These are phyloP conservation scores for Drosophila infuscata DNA, from an alignment of 2,888 invertebrate genomes.

Conservation along the genomic window DNA sequence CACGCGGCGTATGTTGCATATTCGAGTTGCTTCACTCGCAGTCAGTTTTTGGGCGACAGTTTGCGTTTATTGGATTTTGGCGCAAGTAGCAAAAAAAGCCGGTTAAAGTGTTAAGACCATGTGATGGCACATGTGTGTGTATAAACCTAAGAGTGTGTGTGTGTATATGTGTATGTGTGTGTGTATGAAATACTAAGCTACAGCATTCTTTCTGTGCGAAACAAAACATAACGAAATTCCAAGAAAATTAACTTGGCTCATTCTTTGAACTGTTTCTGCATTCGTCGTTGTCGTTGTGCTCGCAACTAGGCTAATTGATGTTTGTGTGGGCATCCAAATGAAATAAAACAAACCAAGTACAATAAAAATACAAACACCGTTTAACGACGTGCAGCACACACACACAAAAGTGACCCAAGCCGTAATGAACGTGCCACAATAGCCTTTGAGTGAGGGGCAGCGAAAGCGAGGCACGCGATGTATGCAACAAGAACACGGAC, in stretches of 20 bases:
- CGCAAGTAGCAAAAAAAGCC: constrained; percentile 70
- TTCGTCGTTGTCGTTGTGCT: constrained; percentile 34
- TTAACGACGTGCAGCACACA: constrained; percentile 6
- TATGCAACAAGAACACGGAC: constrained; percentile 44
- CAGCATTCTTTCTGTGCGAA: constrained; percentile 35
- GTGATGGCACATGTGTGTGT: constrained; percentile 20
- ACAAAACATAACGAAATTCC: constrained; percentile 48
- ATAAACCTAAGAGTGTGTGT: not conserved
- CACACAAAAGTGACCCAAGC: constrained; percentile 12
- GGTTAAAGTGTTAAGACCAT: constrained; percentile 62
- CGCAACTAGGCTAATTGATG: constrained; percentile 72
- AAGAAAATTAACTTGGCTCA: constrained; percentile 69
- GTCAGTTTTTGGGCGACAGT: constrained; percentile 32
- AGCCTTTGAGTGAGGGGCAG: constrained; percentile 1
- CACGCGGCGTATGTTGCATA: constrained; percentile 60
- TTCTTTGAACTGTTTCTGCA: constrained; percentile 36
- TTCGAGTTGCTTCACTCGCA: not conserved
- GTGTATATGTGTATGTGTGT: constrained; percentile 7
- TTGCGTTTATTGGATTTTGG: constrained; percentile 67
- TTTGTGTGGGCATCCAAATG: constrained; percentile 50
- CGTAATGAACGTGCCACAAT: constrained; percentile 50
- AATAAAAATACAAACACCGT: constrained; percentile 18
- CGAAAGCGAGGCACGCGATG: constrained; percentile 47
- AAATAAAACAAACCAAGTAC: constrained; percentile 50
- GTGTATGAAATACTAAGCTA: constrained; percentile 37